Base-by-base conservation (phyloP, 2,888 invertebrate genomes). In the Metopia argyrocephala region DNA sequence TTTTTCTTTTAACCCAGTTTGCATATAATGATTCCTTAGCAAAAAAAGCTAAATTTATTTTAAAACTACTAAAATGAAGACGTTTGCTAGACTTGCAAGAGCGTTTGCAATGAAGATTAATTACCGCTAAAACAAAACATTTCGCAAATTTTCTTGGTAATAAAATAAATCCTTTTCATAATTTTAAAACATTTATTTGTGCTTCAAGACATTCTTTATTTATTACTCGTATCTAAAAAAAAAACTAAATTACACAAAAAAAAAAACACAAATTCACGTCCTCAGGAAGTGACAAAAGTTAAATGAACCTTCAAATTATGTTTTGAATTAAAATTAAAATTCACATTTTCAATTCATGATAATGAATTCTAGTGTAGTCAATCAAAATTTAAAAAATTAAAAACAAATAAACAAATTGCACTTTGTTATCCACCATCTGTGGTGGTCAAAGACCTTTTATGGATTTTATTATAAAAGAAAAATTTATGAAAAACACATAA, bases 281-380 rank as follows among this genome's bases (percentile, higher is more conserved):
- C 18, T 18, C 25, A n/a, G 56, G 23, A 50, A 46, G 52, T 59
- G 71, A 76, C 68, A 76, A 64, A 21, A 76, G 68, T 68, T 54
- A 64, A 76, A 62, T 68, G 68, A 76, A 76, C 80, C 48, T 66
- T 20, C 12, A 28, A 64, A 3, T 45, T 9, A 20, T 69, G 46
- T 38, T 45, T n/a, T n/a, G 4, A 59, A 20, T 1, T 3, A 38
- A 38, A 38, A 38, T 3, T 12, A 31, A 38, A 38, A 50, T 59
- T 50, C 57, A 65, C 64, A 38, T 18, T 62, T 48, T 20, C 20
- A 25, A 62, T 27, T 61, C 9, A 38, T 38, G 25, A 15, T 5
- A 31, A 25, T 38, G 12, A 61, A 9, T 45, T n/a, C n/a, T 31
- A 69, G 50, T 31, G 38, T 18, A 31, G 65, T 20, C 21, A 54